Evolutionary conservation across 2,797 vertebrate genomes (phyloP).

Genomic region (Distichodus sexfasciatus): DNA sequence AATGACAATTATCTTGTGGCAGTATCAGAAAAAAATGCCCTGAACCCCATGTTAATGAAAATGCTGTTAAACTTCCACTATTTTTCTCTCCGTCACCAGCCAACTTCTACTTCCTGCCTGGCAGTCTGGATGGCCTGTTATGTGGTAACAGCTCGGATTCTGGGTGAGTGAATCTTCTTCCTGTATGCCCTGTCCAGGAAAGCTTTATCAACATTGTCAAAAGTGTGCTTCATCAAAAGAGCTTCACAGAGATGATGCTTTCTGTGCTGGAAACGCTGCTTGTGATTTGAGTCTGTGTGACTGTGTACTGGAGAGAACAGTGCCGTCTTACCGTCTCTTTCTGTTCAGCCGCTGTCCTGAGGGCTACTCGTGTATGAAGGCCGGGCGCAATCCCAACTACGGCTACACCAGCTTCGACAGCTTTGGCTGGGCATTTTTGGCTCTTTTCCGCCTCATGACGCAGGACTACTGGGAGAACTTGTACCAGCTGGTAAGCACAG

Average conservation of each 20-base stretch:
- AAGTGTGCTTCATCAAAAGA: not conserved
- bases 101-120: conserved; percentile 91
- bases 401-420: conserved; percentile 99
- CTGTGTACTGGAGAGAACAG: conserved; percentile 25
- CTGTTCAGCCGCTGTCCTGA: conserved; percentile 89
- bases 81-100: conserved; percentile 68
- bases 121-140: conserved; percentile 87
- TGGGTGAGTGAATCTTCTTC: conserved; percentile 80
- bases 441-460: conserved; percentile 98
- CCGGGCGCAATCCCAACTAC: conserved; percentile 96
- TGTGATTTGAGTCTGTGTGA: not conserved
- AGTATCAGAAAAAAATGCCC: not conserved
- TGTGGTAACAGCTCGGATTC: conserved; percentile 98
- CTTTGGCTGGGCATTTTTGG: conserved; percentile 98
- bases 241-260: not conserved
- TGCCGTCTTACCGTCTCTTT: conserved; percentile 51
- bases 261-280: not conserved
- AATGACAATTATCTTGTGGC: no score
- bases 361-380: conserved; percentile 96
- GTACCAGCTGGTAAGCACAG: conserved; percentile 84
- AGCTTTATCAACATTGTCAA: not conserved
- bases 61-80: conserved; percentile 33
- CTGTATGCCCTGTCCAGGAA: not conserved
- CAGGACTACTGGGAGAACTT: conserved; percentile 99
- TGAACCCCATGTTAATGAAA: not conserved